A percentile compares a stretch with the other conserved stretches of the same genome.
Evolutionary conservation across 1,140 invertebrate species (phyloP).

Genomic region (Platyscapa corneri): DNA sequence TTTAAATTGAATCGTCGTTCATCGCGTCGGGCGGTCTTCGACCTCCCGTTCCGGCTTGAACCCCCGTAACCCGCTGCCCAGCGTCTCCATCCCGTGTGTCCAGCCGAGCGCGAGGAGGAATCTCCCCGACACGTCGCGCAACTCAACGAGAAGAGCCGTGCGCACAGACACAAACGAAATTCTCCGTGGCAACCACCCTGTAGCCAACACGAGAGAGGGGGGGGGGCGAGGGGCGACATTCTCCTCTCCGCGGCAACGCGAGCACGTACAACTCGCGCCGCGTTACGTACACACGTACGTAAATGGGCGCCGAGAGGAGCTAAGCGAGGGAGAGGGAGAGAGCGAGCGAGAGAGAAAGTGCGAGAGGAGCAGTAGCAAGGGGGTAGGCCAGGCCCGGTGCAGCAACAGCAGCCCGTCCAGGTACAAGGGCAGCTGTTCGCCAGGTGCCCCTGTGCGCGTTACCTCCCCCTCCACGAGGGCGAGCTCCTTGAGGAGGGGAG

Average conservation of each 20-base stretch:
- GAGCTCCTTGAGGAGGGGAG: not conserved
- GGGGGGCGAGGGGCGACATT: no score
- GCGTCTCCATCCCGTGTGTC: not conserved
- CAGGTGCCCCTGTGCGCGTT: conserved; percentile 61
- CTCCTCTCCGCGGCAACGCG: no score
- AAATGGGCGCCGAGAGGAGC: not conserved
- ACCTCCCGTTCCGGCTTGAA: not conserved
- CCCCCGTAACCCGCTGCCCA: not conserved
- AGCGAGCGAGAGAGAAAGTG: not conserved
- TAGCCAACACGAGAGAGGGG: no score
- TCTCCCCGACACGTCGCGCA: not conserved
- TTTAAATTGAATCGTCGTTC: not conserved
- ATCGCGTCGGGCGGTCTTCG: not conserved
- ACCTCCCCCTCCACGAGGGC: not conserved
- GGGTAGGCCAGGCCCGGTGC: conserved; percentile 55
- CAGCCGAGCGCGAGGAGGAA: not conserved
- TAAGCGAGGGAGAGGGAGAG: not conserved
- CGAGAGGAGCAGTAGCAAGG: not conserved
- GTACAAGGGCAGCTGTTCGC: conserved; percentile 70
- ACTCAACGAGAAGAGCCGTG: not conserved
- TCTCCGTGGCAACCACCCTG: conserved; percentile 7
- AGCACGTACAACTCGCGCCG: no score
- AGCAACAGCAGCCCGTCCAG: conserved; percentile 55
- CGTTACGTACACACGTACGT: not conserved
- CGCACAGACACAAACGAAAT: not conserved